Conservation (phyloP, 2,888 invertebrate species). For the Rhimphoctona megacephalus region DNA sequence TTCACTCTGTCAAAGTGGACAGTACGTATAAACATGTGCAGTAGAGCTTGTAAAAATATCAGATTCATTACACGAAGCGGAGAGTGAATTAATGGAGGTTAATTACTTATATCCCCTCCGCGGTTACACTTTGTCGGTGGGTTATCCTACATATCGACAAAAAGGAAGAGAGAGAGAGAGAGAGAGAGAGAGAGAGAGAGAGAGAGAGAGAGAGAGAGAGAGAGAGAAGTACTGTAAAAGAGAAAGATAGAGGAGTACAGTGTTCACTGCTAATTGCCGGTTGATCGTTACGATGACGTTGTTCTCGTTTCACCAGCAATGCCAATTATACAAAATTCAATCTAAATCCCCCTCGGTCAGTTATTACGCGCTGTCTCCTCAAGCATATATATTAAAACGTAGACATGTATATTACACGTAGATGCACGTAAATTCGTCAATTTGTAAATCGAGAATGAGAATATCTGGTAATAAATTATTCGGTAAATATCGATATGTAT, state of each 20-base stretch:
- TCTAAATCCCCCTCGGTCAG: slow-evolving; percentile 33
- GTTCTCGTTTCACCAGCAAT: slow-evolving; percentile 48
- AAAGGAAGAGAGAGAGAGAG: background rate
- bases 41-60: slow-evolving; percentile 56
- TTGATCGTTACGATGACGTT: slow-evolving; percentile 65
- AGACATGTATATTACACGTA: slow-evolving; percentile 18
- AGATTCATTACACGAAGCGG: slow-evolving; percentile 45
- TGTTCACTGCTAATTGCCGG: slow-evolving; percentile 58
- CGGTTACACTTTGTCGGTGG: slow-evolving; percentile 47
- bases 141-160: slow-evolving; percentile 15
- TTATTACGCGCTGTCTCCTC: slow-evolving; percentile 33
- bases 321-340: slow-evolving; percentile 64
- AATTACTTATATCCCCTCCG: slow-evolving; percentile 49
- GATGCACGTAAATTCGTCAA: slow-evolving; percentile 52
- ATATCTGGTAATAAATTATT: slow-evolving; percentile 32
- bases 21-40: background rate
- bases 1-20: slow-evolving; percentile 36
- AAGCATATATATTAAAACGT: background rate
- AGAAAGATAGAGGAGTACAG: slow-evolving; percentile 2
- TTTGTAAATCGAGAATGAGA: slow-evolving; percentile 40
- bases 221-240: background rate
- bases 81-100: slow-evolving; percentile 60
- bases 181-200: slow-evolving; percentile 1
- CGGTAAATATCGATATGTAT: slow-evolving; percentile 49
- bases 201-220: background rate